phyloP scores from a whole-genome alignment of 2,113 vertebrate species.

The Laticauda laticaudata region DNA sequence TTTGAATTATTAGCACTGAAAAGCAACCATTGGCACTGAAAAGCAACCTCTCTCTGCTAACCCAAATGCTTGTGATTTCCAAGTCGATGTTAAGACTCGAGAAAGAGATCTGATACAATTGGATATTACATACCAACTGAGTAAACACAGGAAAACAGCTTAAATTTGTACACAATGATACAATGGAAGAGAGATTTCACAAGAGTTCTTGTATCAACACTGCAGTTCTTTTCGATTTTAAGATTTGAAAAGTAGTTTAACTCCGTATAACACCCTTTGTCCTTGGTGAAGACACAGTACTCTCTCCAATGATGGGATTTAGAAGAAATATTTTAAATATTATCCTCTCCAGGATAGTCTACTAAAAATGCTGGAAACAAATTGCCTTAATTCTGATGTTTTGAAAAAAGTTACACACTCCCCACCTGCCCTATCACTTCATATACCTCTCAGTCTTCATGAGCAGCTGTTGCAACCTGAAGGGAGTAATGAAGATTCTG shows the following conservation, averaged over 20 bases:
- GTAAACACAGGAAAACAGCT: background rate
- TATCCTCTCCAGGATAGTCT: background rate
- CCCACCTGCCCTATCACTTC: background rate
- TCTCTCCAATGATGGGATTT: background rate
- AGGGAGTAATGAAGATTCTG: background rate
- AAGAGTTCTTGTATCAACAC: background rate
- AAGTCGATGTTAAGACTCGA: background rate
- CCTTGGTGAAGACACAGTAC: fast-evolving
- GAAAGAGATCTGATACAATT: background rate
- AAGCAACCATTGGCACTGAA: background rate
- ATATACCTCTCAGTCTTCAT: fast-evolving
- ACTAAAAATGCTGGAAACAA: background rate
- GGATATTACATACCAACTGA: background rate
- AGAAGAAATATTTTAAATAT: background rate
- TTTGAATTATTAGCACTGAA: background rate
- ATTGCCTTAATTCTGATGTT: background rate
- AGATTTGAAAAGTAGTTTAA: background rate
- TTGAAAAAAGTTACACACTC: background rate
- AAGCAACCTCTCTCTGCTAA: background rate
- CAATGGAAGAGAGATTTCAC: background rate
- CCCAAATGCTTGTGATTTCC: background rate
- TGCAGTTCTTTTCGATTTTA: background rate
- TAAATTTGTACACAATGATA: background rate
- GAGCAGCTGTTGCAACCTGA: fast-evolving
- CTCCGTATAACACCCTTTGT: background rate